Percentiles rank a stretch among this genome's conserved stretches.
phyloP scores from a whole-genome alignment of 2,113 vertebrate species.

The Gallinago paraguaiae region DNA sequence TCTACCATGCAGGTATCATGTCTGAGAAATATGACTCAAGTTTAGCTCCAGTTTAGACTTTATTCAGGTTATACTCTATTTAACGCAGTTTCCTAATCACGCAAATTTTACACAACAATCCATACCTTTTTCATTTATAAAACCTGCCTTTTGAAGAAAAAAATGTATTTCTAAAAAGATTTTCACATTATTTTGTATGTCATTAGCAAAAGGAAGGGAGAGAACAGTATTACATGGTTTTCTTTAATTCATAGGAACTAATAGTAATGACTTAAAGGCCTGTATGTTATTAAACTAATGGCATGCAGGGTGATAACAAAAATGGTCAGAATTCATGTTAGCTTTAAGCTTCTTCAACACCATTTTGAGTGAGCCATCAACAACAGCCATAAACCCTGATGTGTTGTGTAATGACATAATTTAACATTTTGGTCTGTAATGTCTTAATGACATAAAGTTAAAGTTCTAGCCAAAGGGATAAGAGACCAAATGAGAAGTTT shows the following conservation, averaged over 20 bases:
- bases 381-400: constrained; percentile 34
- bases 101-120: not conserved
- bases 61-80: not conserved
- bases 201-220: not conserved
- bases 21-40: not conserved
- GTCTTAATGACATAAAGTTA: constrained; percentile 68
- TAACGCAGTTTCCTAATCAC: not conserved
- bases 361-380: constrained; percentile 37
- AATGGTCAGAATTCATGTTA: constrained; percentile 10
- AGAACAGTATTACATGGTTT: not conserved
- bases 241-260: not conserved
- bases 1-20: fast-evolving
- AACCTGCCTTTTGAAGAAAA: not conserved
- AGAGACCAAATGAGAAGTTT: constrained; percentile 53
- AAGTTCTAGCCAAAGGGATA: constrained; percentile 61
- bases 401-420: constrained; percentile 41
- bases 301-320: not conserved
- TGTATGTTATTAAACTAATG: not conserved
- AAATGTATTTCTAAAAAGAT: not conserved
- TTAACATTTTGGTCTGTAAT: constrained; percentile 65
- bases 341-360: not conserved
- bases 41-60: not conserved
- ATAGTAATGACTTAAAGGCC: not conserved
- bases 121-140: not conserved
- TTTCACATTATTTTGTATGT: not conserved